Evolutionary conservation across 2,888 invertebrate genomes (phyloP).

Genomic region (Drosophila greeni): DNA sequence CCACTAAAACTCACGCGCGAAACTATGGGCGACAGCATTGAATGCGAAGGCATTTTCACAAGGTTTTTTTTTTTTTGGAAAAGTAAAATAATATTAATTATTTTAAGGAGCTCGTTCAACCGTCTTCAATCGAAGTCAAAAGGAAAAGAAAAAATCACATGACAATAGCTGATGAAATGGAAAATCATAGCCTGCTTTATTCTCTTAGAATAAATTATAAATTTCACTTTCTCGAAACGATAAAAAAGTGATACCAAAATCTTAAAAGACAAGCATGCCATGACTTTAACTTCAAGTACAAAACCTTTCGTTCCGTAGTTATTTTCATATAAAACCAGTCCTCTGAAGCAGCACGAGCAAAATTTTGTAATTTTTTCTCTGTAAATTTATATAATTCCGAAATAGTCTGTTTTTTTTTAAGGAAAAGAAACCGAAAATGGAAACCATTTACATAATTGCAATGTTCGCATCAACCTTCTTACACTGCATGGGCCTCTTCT

Average conservation of each 20-base stretch:
- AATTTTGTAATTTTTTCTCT: not conserved
- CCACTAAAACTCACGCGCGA: slow-evolving; percentile 5
- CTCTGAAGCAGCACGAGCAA: no score
- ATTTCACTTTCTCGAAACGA: not conserved
- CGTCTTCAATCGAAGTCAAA: not conserved
- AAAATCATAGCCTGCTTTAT: slow-evolving; percentile 2
- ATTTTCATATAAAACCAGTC: not conserved
- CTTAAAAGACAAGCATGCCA: not conserved
- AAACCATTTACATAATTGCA: not conserved
- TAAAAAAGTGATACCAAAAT: not conserved
- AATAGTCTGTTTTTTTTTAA: not conserved
- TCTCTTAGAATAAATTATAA: no score
- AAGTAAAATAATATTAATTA: not conserved
- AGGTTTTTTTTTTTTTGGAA: not conserved
- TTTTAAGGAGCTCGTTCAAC: not conserved
- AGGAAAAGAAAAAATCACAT: not conserved
- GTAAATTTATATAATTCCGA: slow-evolving; percentile 1
- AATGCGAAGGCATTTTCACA: slow-evolving; percentile 9
- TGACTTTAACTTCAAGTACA: not conserved
- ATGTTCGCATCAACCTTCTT: slow-evolving; percentile 4
- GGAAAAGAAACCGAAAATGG: slow-evolving; percentile 4
- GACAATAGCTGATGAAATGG: not conserved
- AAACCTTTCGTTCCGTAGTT: not conserved
- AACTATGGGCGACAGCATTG: not conserved
- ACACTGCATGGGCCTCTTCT: slow-evolving; percentile 10